Percentiles rank a stretch among this genome's conserved stretches.
Conservation (phyloP, 2,797 vertebrate species). For the Periophthalmus magnuspinnatus region DNA sequence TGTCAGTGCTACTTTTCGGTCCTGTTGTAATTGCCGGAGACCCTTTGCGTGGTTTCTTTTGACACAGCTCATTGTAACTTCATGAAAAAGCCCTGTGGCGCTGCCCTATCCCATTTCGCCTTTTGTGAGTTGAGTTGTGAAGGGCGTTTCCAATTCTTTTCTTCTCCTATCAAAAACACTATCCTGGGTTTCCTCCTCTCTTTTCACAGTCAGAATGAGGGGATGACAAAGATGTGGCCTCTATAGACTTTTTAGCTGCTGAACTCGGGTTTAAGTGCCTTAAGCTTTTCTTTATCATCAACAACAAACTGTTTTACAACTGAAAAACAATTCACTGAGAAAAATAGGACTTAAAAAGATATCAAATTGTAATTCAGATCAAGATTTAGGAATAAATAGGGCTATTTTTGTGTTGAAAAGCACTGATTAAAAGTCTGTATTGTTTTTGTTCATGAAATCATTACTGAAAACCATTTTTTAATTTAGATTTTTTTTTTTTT, state of each 20-base stretch:
- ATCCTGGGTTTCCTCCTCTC: conserved; percentile 70
- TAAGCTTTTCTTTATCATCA: conserved; percentile 32
- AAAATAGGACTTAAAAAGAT: background rate
- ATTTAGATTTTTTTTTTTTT: no score
- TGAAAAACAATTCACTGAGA: background rate
- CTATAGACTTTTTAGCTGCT: conserved; percentile 43
- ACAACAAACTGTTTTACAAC: conserved; percentile 12
- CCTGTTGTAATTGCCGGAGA: conserved; percentile 53
- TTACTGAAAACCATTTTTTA: no score
- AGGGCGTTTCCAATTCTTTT: conserved; percentile 78
- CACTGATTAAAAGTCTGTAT: no score
- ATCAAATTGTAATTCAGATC: no score
- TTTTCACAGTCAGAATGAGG: conserved; percentile 59
- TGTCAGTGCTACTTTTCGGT: conserved; percentile 40
- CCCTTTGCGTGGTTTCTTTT: conserved; percentile 54
- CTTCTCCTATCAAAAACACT: conserved; percentile 75
- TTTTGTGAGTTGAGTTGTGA: conserved; percentile 72
- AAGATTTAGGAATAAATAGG: no score
- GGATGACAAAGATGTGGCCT: conserved; percentile 60
- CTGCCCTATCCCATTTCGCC: conserved; percentile 69
- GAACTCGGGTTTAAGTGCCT: conserved; percentile 46
- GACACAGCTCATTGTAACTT: conserved; percentile 66
- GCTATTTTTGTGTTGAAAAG: no score
- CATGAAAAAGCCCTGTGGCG: conserved; percentile 56
- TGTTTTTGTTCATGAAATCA: no score